Base-by-base conservation (phyloP, 2,888 invertebrate genomes). In the Copidosoma aretas region DNA sequence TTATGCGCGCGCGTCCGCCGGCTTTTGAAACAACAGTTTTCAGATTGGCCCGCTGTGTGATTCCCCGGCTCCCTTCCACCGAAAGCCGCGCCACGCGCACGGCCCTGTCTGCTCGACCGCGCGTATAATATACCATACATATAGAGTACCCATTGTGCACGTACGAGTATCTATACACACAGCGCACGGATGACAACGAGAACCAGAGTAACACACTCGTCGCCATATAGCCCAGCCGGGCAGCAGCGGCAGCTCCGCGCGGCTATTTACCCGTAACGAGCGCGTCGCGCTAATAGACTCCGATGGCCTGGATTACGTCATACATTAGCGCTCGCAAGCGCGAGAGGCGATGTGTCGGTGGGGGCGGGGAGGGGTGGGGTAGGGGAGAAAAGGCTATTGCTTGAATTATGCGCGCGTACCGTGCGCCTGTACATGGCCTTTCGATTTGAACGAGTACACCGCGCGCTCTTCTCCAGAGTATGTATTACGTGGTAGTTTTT, bases 291-390 rank as follows among this genome's bases (percentile, higher is more conserved):
- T 70, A 70, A 70, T 70, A 60, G 70, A 67, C 67, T 52, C 51
- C 60, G 57, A 64, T 63, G 70, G 62, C 69, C 70, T 63, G 70
- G 70, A 71, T 71, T 71, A 67, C 70, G 67, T 67, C 67, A 71
- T 51, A 63, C 22, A 58, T 21, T 22, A 21, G 12, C 49, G 64
- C n/a, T 57, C 15, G 53, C 17, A 39, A 51, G 52, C 46, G 57
- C 19, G 15, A 46, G 43, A 19, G 63, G 46, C n/a, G 58, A 56
- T 41, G 41, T 41, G 41, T 41, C 8, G 8, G 14, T 41, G 14
- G 41, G 14, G 14, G 41, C 41, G 43, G 43, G 43, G 43, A 15
- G 43, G 43, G 43, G 43, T 8, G 4, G 17, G 43, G 17, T 1
- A 12, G 43, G 2, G 43, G 12, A 17, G 17, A 46, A 46, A 46